These are phyloP conservation scores for Corapipo altera DNA, from an alignment of 2,113 vertebrate genomes.

Conservation along the genomic window DNA sequence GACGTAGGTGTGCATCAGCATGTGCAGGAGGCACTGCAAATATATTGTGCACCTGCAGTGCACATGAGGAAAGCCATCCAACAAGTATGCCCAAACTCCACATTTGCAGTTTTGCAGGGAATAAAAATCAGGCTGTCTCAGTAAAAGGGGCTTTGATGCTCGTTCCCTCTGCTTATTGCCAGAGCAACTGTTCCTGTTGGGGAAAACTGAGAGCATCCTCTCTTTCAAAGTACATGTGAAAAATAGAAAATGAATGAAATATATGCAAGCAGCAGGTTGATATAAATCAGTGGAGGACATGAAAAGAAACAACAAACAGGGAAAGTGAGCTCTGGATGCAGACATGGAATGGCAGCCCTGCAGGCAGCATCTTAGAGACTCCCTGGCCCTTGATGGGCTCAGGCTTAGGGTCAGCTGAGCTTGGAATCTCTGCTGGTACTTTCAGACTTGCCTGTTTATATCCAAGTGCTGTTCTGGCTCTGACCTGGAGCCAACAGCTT, in stretches of 20 bases:
- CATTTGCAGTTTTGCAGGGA: not conserved
- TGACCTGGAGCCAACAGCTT: not conserved
- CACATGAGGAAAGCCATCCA: not conserved
- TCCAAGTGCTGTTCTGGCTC: not conserved
- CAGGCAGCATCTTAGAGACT: not conserved
- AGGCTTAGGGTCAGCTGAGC: not conserved
- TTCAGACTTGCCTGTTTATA: not conserved
- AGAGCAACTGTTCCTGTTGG: not conserved
- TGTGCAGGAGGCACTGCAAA: constrained; percentile 22
- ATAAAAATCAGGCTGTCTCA: constrained; percentile 2
- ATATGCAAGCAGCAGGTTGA: not conserved
- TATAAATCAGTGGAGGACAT: not conserved
- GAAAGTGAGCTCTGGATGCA: not conserved
- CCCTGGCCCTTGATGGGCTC: not conserved
- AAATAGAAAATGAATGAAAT: not conserved
- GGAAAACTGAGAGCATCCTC: not conserved
- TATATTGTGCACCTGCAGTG: not conserved
- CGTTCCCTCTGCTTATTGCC: not conserved
- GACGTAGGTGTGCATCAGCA: not conserved
- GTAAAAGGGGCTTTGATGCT: not conserved
- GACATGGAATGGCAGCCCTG: fast-evolving
- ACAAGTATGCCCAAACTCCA: not conserved
- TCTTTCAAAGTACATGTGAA: not conserved
- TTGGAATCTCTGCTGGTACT: not conserved
- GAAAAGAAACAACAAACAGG: not conserved